Percentiles rank a stretch among this genome's conserved stretches.
Conservation (phyloP, 2,113 vertebrate species). For the Eublepharis macularius region DNA sequence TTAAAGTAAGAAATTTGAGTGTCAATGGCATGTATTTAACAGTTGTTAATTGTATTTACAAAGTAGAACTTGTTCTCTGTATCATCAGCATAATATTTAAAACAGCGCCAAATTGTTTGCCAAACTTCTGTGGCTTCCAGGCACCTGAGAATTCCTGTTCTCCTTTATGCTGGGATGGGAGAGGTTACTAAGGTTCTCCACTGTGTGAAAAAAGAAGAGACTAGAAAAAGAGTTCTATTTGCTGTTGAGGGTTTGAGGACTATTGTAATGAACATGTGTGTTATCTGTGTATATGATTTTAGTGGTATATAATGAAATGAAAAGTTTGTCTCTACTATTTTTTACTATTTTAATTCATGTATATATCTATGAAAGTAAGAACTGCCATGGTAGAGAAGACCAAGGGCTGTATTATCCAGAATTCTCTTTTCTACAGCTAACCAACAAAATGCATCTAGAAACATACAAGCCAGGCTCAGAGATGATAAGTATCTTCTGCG, state of each 20-base stretch:
- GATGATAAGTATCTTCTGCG: background rate
- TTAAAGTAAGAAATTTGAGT: conserved; percentile 52
- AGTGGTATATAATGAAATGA: background rate
- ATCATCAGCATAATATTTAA: conserved; percentile 67
- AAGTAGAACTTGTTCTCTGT: conserved; percentile 65
- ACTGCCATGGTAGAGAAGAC: background rate
- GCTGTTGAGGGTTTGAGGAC: background rate
- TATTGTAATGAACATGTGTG: background rate
- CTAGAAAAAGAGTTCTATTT: background rate
- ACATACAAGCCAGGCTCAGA: background rate
- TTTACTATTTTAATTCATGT: background rate
- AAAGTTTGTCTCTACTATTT: background rate
- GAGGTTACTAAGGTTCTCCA: conserved; percentile 37
- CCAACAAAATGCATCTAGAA: background rate
- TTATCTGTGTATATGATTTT: background rate
- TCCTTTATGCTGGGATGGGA: background rate
- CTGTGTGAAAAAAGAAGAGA: conserved; percentile 4
- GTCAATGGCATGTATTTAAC: conserved; percentile 55
- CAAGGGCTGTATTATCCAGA: background rate
- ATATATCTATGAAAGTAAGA: background rate
- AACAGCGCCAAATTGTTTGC: conserved; percentile 60
- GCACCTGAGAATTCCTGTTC: conserved; percentile 44
- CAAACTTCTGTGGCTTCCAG: conserved; percentile 62
- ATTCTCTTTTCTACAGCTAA: background rate
- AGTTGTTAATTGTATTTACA: conserved; percentile 64